Evolutionary conservation across 2,113 vertebrate genomes (phyloP).

Genomic region (Muscicapa adusta): DNA sequence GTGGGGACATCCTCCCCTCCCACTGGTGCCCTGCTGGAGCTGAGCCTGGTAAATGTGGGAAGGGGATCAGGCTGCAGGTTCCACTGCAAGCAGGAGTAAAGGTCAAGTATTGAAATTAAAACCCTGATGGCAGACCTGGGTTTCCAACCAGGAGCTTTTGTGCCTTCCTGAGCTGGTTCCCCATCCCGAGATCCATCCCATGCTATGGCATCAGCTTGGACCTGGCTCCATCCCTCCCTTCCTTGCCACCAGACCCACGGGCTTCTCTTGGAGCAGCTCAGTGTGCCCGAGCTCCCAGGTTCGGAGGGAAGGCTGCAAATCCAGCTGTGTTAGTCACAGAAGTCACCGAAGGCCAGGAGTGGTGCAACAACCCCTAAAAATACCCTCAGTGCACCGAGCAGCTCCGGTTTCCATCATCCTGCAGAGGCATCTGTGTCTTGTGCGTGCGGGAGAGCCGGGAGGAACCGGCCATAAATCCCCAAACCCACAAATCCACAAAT

Average conservation of each 20-base stretch:
- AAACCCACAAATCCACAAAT: background rate
- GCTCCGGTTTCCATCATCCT: background rate
- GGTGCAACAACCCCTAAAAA: background rate
- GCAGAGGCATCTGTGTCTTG: background rate
- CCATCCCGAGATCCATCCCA: fast-evolving
- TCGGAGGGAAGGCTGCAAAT: fast-evolving
- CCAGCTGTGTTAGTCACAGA: background rate
- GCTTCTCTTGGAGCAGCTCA: fast-evolving
- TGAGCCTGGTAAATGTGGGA: background rate
- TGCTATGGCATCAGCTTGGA: background rate
- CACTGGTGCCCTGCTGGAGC: fast-evolving
- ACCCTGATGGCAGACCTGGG: background rate
- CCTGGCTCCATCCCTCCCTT: background rate
- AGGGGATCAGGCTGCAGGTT: background rate
- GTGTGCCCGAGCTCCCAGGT: fast-evolving
- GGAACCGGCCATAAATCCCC: background rate
- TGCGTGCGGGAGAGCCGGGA: background rate
- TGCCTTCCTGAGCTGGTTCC: fast-evolving
- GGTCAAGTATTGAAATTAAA: background rate
- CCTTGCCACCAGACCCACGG: fast-evolving
- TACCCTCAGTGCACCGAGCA: fast-evolving
- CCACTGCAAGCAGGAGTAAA: background rate
- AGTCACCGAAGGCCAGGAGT: background rate
- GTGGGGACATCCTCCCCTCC: background rate
- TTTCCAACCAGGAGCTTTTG: background rate